Conservation (phyloP, 1,140 invertebrate genomes). For the Drosophila serrata region DNA sequence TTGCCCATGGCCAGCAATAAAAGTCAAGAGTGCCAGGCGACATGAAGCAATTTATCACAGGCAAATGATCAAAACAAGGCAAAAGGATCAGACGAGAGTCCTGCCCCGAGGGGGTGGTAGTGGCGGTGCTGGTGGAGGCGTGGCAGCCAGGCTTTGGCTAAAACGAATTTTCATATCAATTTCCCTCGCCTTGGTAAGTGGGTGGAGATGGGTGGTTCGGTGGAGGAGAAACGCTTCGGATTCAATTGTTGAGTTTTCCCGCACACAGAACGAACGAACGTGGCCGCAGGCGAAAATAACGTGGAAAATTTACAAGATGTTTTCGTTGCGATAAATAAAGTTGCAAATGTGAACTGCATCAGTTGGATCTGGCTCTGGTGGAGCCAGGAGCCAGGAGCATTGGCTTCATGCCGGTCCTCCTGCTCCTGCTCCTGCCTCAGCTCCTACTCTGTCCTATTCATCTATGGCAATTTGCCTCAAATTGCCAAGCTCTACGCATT, state of each 20-base stretch:
- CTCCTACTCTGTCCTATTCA: constrained; percentile 12
- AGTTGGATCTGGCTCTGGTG: constrained; percentile 21
- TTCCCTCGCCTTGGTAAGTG: constrained; percentile 37
- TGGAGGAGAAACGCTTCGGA: constrained; percentile 57
- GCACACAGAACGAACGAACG: constrained; percentile 43
- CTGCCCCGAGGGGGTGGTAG: constrained; percentile 7
- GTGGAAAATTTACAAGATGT: constrained; percentile 81
- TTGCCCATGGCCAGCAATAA: constrained; percentile 74
- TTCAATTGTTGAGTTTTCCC: constrained; percentile 79
- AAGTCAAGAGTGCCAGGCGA: constrained; percentile 79
- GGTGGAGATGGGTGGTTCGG: constrained; percentile 15
- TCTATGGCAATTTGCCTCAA: constrained; percentile 50
- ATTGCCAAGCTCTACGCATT: constrained; percentile 64
- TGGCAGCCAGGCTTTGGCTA: constrained; percentile 60
- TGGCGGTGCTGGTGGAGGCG: constrained; percentile 32
- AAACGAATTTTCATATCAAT: constrained; percentile 81
- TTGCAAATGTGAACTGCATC: constrained; percentile 76
- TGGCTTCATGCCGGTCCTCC: neutral
- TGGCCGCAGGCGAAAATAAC: constrained; percentile 70
- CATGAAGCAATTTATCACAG: constrained; percentile 78
- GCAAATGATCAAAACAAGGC: constrained; percentile 78
- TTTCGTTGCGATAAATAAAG: constrained; percentile 81
- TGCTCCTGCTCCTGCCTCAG: neutral
- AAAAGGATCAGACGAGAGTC: constrained; percentile 19
- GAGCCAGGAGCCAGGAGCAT: neutral